Conservation (phyloP, 1,140 invertebrate species). For the Chrysoperla carnea region DNA sequence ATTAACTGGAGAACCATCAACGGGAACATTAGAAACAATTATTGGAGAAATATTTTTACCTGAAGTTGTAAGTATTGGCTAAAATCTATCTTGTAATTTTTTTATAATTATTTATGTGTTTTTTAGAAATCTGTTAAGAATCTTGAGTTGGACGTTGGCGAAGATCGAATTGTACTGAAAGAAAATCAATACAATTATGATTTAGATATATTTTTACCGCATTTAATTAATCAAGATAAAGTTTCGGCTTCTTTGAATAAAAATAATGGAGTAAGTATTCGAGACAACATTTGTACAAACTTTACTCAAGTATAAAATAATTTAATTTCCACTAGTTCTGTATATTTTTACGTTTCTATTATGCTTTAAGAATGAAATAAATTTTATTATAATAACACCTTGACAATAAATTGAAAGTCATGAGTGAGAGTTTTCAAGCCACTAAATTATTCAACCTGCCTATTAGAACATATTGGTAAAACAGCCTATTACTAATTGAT, state of each 20-base stretch:
- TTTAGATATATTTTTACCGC: constrained; percentile 50
- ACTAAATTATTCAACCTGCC: no score
- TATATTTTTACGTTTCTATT: no score
- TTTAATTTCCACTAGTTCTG: no score
- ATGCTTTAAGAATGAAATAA: no score
- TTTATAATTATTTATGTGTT: constrained; percentile 7
- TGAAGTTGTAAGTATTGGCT: constrained; percentile 9
- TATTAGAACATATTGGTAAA: no score
- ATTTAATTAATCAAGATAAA: constrained; percentile 32
- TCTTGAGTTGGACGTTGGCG: constrained; percentile 43
- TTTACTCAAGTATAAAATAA: no score
- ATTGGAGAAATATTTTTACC: constrained; percentile 37
- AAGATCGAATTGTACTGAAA: constrained; percentile 51
- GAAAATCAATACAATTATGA: constrained; percentile 32
- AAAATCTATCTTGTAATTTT: constrained; percentile 3
- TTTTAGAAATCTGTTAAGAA: constrained; percentile 37
- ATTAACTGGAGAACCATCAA: constrained; percentile 25
- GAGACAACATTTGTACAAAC: no score
- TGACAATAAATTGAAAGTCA: no score
- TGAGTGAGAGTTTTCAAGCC: no score
- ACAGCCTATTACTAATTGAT: no score
- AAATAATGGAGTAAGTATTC: constrained; percentile 31
- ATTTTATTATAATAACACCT: no score
- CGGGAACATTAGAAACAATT: constrained; percentile 24
- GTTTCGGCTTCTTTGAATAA: constrained; percentile 42